Conservation (phyloP, 2,888 invertebrate species). For the Andricus quercusramuli region DNA sequence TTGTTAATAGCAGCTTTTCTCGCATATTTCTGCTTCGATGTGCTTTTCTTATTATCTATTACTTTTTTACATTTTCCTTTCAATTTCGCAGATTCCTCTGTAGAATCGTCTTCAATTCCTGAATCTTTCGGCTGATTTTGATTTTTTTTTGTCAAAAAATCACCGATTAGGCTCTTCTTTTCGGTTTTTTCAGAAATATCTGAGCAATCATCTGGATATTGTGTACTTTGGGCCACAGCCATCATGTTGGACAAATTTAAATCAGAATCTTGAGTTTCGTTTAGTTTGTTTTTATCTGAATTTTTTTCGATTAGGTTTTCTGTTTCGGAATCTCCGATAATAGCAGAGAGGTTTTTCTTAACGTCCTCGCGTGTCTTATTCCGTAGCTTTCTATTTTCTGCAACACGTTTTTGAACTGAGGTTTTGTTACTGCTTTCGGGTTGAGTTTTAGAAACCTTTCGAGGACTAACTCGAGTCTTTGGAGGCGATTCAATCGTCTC, state of each 20-base stretch:
- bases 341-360: slow-evolving; percentile 19
- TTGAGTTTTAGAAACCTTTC: not conserved
- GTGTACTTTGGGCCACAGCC: slow-evolving; percentile 29
- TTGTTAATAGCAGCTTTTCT: slow-evolving; percentile 6
- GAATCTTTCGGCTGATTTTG: slow-evolving; percentile 48
- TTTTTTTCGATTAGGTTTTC: not conserved
- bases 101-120: slow-evolving; percentile 52
- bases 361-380: slow-evolving; percentile 30
- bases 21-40: not conserved
- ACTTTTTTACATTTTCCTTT: slow-evolving; percentile 21
- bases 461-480: not conserved
- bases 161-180: not conserved
- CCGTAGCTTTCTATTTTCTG: not conserved
- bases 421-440: not conserved
- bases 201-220: slow-evolving; percentile 16
- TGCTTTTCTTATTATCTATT: not conserved
- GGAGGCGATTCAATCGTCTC: not conserved
- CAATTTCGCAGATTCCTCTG: slow-evolving; percentile 38
- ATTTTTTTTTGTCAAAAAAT: not conserved
- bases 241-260: slow-evolving; percentile 5
- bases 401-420: not conserved
- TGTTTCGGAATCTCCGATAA: slow-evolving; percentile 1
- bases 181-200: not conserved
- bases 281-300: not conserved
- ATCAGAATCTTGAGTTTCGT: slow-evolving; percentile 13